These are phyloP conservation scores for Rhinogobio ventralis DNA, from an alignment of 2,797 vertebrate genomes.

Conservation along the genomic window DNA sequence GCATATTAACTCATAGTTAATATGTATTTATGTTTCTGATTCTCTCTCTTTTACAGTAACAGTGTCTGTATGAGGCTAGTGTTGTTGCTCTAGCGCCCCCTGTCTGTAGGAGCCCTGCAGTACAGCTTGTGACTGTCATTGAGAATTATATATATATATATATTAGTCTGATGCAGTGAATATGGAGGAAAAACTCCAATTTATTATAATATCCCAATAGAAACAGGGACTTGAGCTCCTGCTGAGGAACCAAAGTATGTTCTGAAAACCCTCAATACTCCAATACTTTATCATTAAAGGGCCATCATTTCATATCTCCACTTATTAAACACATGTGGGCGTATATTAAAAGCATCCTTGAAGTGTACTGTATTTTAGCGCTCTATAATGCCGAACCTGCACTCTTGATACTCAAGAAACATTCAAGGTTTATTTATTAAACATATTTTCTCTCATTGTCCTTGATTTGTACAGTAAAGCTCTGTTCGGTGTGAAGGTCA, in stretches of 20 bases:
- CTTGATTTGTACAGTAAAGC: background rate
- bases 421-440: background rate
- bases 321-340: background rate
- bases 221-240: too few relatives aligned
- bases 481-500: background rate
- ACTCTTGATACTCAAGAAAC: background rate
- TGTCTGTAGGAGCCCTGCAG: background rate
- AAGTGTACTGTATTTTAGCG: background rate
- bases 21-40: too few relatives aligned
- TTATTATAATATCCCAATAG: too few relatives aligned
- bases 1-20: too few relatives aligned
- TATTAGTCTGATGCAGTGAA: too few relatives aligned
- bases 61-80: background rate
- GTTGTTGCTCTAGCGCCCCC: conserved; percentile 10
- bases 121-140: too few relatives aligned
- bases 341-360: background rate
- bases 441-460: background rate
- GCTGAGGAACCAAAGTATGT: too few relatives aligned
- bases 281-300: background rate
- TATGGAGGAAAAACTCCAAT: too few relatives aligned
- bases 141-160: too few relatives aligned
- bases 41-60: too few relatives aligned
- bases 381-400: background rate
- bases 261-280: background rate
- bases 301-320: background rate